Percentiles rank a stretch among this genome's conserved stretches.
These are phyloP conservation scores for Prietella phreatophila DNA, from an alignment of 2,113 vertebrate genomes.

Conservation along the genomic window DNA sequence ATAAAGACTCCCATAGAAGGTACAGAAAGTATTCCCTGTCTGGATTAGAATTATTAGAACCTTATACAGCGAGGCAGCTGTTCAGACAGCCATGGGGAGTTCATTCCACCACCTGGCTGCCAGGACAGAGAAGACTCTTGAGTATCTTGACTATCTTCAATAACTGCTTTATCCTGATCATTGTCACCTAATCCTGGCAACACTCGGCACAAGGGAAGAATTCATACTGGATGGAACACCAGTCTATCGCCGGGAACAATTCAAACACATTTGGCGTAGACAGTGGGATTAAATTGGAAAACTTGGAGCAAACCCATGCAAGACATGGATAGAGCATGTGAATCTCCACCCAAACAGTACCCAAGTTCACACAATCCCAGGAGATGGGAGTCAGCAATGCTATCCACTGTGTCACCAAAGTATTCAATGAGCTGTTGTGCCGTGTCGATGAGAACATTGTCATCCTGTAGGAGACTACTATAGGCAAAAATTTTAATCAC, in stretches of 20 bases:
- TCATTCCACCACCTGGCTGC: background rate
- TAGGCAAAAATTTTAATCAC: background rate
- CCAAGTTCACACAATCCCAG: background rate
- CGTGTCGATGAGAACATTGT: too few relatives aligned
- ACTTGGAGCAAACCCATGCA: background rate
- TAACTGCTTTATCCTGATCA: background rate
- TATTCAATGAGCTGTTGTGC: background rate
- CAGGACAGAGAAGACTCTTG: background rate
- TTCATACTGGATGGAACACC: background rate
- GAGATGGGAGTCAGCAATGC: background rate
- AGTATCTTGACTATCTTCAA: background rate
- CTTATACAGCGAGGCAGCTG: background rate
- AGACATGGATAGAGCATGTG: background rate
- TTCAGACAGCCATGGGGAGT: background rate
- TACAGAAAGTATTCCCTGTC: background rate
- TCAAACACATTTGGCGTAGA: background rate
- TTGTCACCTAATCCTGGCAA: background rate
- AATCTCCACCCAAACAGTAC: background rate
- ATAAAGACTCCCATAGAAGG: background rate
- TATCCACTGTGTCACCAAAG: background rate
- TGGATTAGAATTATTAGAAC: background rate
- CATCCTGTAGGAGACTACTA: background rate
- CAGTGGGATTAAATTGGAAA: background rate
- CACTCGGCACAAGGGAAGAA: background rate
- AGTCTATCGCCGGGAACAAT: background rate